Base-by-base conservation (phyloP, 2,888 invertebrate genomes). In the Agrochola lychnidis region DNA sequence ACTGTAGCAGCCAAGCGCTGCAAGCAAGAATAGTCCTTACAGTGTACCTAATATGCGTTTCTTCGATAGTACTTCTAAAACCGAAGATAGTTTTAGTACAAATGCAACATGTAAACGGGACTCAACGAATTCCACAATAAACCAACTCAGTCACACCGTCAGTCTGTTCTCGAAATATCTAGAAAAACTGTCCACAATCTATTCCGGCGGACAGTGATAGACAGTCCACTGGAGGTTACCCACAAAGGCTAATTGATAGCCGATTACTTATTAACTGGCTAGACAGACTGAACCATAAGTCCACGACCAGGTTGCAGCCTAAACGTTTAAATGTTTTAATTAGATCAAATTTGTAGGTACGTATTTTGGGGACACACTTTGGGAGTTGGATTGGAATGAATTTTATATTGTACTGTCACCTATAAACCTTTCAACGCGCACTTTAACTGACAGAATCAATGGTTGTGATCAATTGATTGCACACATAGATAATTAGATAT, bases 221-320 rank as follows among this genome's bases (percentile, higher is more conserved):
- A 71, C 85, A 66, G 73, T 12, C 81, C 75, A 6, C 42, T 36
- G 82, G 61, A 70, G 61, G 70, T 66, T 70, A 69, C 64, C 74
- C n/a, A 59, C 48, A 40, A 51, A 40, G 40, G 30, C 76, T 77
- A 76, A 83, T 77, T 84, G 82, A 85, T 70, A 75, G 78, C 70
- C 59, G 1, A 71, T 83, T 69, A 85, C 66, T 66, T 84, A 86
- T 86, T 86, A 78, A 86, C 57, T 40, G 36, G 78, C 76, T 78
- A 83, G 86, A 82, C 82, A 4, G 82, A 70, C 76, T 19, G 48
- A 57, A 53, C 64, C 59, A 73, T 30, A 19, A 2, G 36, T 10
- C 40, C 30, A 48, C 59, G 51, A 59, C 70, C 75, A 75, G 66
- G 7, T 62, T 63, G 40, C 70, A 30, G 63, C 22, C 76, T 74